Evolutionary conservation across 2,797 vertebrate species (phyloP).

Genomic region (Pelochelys cantorii): DNA sequence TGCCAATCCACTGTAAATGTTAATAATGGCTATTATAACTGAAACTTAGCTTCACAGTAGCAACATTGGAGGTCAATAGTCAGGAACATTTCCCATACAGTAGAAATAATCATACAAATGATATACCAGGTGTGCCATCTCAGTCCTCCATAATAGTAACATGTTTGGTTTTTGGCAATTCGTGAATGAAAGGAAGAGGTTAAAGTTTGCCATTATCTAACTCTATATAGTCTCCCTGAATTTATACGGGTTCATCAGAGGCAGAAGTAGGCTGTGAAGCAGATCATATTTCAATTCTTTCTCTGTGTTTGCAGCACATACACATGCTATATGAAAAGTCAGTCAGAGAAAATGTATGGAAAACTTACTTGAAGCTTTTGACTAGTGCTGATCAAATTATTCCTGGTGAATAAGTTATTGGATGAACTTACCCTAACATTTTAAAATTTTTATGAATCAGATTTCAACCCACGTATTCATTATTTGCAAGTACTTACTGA

Average conservation of each 20-base stretch:
- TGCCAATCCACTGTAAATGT: not conserved
- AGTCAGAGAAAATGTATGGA: not conserved
- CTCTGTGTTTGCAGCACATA: rapidly evolving
- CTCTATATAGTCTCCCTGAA: not conserved
- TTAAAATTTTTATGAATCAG: not conserved
- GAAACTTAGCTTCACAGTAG: not conserved
- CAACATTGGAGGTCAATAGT: not conserved
- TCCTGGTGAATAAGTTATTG: constrained; percentile 4
- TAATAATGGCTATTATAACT: not conserved
- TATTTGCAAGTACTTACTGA: constrained; percentile 25
- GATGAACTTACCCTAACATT: not conserved
- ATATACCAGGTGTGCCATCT: not conserved
- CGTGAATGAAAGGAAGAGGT: not conserved
- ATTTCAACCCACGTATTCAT: not conserved
- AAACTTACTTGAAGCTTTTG: not conserved
- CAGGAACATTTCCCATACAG: not conserved
- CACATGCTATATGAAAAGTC: not conserved
- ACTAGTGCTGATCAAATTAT: not conserved
- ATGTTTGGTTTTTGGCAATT: rapidly evolving
- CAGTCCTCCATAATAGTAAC: not conserved
- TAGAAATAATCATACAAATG: rapidly evolving
- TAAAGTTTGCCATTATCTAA: not conserved
- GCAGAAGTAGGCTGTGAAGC: not conserved
- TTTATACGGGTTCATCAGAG: not conserved
- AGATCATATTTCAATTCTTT: not conserved